Conservation (phyloP, 64 coral and sea anemone genomes). For the Stichodactyla helianthus region DNA sequence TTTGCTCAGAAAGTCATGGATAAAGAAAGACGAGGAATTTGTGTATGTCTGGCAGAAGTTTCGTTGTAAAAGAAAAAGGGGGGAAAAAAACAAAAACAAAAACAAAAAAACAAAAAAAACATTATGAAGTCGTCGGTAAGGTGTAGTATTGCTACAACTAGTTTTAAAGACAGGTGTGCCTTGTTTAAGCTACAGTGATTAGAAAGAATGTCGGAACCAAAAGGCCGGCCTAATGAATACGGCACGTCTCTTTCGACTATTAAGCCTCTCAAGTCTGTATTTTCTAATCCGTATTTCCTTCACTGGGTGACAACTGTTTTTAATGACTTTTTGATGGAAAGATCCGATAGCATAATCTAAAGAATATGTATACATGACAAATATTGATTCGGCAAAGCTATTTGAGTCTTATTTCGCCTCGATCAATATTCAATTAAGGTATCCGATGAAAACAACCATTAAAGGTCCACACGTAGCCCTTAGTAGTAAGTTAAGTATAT, state of each 20-base stretch:
- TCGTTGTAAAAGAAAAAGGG: background rate
- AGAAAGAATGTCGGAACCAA: slow-evolving; percentile 12
- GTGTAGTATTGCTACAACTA: background rate
- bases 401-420: slow-evolving; percentile 7
- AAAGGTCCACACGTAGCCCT: background rate
- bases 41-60: background rate
- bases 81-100: too few relatives aligned
- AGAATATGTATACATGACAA: slow-evolving; percentile 8
- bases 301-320: slow-evolving; percentile 12
- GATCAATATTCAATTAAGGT: slow-evolving; percentile 5
- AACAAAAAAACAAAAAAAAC: too few relatives aligned
- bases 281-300: slow-evolving; percentile 30
- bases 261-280: slow-evolving; percentile 22
- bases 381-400: slow-evolving; percentile 21
- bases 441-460: slow-evolving; percentile 15
- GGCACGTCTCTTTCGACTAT: slow-evolving; percentile 16
- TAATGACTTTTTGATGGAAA: slow-evolving; percentile 23
- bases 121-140: background rate
- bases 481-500: background rate
- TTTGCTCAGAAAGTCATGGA: too few relatives aligned
- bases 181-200: slow-evolving; percentile 32
- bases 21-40: background rate
- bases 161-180: slow-evolving; percentile 14
- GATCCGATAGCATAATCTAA: slow-evolving; percentile 26
- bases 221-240: background rate